Percentiles rank a stretch among this genome's conserved stretches.
Evolutionary conservation across 1,140 invertebrate genomes (phyloP).

Genomic region (Caenorhabditis tropicalis): DNA sequence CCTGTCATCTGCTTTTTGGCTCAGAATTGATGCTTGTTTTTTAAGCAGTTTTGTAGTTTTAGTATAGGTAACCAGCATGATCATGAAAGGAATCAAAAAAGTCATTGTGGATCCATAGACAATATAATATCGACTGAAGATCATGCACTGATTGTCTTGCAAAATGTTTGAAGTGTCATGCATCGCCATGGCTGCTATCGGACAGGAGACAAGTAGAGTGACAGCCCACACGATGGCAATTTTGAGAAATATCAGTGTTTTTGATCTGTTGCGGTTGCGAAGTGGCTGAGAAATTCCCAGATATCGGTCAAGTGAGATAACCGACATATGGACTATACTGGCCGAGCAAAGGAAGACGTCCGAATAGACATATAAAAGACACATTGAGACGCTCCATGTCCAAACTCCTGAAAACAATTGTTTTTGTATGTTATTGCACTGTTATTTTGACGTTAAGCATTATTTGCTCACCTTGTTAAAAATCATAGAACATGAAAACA

Average conservation of each 20-base stretch:
- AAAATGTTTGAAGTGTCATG: conserved; percentile 73
- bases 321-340: conserved; percentile 96
- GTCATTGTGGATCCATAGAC: conserved; percentile 90
- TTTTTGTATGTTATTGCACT: neutral
- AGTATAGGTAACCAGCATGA: conserved; percentile 91
- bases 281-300: conserved; percentile 88
- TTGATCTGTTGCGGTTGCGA: conserved; percentile 80
- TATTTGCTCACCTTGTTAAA: neutral
- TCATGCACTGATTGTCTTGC: conserved; percentile 78
- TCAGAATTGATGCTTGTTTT: conserved; percentile 72
- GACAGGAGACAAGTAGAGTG: conserved; percentile 85
- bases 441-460: neutral
- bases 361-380: conserved; percentile 89
- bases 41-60: conserved; percentile 84
- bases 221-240: conserved; percentile 85
- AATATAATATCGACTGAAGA: conserved; percentile 87
- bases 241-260: conserved; percentile 81
- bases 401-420: conserved; percentile 81
- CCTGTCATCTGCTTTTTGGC: conserved; percentile 55
- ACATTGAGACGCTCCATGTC: conserved; percentile 85
- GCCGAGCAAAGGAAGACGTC: conserved; percentile 92
- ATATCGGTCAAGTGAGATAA: conserved; percentile 87
- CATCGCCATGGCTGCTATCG: conserved; percentile 85
- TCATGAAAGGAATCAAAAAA: conserved; percentile 91
- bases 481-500: neutral